Percentiles rank a stretch among this genome's conserved stretches.
phyloP scores from a whole-genome alignment of 1,140 invertebrate species.

The Nasonia longicornis region DNA sequence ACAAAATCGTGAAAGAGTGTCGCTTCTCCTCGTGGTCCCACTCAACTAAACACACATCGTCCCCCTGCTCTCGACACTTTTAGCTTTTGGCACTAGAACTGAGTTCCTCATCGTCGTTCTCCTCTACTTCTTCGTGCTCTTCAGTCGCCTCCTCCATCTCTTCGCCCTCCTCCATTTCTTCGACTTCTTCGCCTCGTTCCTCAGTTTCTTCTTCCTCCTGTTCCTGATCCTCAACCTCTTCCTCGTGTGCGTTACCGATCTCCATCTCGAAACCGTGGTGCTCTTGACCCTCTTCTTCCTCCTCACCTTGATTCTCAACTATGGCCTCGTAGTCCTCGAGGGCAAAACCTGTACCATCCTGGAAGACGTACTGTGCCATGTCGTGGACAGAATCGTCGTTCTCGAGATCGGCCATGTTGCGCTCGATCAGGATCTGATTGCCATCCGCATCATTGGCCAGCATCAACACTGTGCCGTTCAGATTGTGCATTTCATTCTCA shows the following conservation, averaged over 20 bases:
- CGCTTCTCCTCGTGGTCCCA: constrained; percentile 50
- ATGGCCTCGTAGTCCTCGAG: constrained; percentile 49
- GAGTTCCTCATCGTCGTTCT: constrained; percentile 51
- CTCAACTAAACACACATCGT: constrained; percentile 39
- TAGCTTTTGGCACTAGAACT: constrained; percentile 60
- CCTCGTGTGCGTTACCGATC: constrained; percentile 12
- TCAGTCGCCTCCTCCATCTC: background rate
- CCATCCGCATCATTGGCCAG: constrained; percentile 63
- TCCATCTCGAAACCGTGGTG: constrained; percentile 34
- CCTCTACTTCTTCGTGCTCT: constrained; percentile 36
- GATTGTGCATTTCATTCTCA: constrained; percentile 59
- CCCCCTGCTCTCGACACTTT: constrained; percentile 49
- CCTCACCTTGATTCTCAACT: constrained; percentile 45
- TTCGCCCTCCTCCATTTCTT: constrained; percentile 12
- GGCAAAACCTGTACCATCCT: constrained; percentile 51
- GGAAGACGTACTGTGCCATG: constrained; percentile 57
- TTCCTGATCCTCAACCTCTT: background rate
- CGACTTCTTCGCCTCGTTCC: constrained; percentile 45
- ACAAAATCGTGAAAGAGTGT: constrained; percentile 46
- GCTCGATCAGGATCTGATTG: constrained; percentile 66
- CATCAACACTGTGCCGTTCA: constrained; percentile 65
- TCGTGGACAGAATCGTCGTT: constrained; percentile 61
- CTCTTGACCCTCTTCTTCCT: constrained; percentile 37
- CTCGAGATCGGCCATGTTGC: constrained; percentile 55
- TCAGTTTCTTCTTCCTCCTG: background rate